Evolutionary conservation across 2,888 invertebrate genomes (phyloP), one percentile per base, ranked within the genome.

Genomic region (Drosophila prolongata): DNA sequence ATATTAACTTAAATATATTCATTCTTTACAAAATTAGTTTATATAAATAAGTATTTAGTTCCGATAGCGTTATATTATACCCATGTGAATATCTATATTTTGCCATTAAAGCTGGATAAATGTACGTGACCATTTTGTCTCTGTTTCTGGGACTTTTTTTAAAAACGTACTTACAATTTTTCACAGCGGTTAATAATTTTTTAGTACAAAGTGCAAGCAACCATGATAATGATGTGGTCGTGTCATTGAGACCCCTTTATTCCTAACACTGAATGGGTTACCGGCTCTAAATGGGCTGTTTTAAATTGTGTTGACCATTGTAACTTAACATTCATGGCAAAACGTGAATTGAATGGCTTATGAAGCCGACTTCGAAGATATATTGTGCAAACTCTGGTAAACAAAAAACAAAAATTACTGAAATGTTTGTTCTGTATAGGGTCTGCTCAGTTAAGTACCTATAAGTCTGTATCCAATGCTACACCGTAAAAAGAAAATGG

Each of bases 271-370:
- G 44, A 65, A 53, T 50, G 14, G n/a, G 43, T 37, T 13, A 1
- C 34, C 61, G 10, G 14, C 61, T 34, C 30, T 9, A 52, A 66
- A 66, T 50, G 46, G 62, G 40, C 30, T 53, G 54, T 40, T 67
- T 66, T 46, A 46, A 53, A 67, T 65, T 52, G 66, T 34, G 30
- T 52, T 66, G 66, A 66, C 65, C 37, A 54, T 54, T 66, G 44
- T 54, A 66, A 67, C 64, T 49, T 40, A 62, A 67, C 65, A 66
- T 66, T 54, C 43, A 66, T 66, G 46, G 46, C 38, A 24, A 40
- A n/a, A 66, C 65, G 67, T 54, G 65, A 24, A 34, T 16, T 54
- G 65, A 65, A 53, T 65, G 37, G 38, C 16, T 66, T 46, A 65
- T 53, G 14, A 24, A 44, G 34, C 44, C 46, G 38, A 27, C 38